Evolutionary conservation across 2,888 invertebrate species (phyloP).

Genomic region (Chrysina gloriosa): DNA sequence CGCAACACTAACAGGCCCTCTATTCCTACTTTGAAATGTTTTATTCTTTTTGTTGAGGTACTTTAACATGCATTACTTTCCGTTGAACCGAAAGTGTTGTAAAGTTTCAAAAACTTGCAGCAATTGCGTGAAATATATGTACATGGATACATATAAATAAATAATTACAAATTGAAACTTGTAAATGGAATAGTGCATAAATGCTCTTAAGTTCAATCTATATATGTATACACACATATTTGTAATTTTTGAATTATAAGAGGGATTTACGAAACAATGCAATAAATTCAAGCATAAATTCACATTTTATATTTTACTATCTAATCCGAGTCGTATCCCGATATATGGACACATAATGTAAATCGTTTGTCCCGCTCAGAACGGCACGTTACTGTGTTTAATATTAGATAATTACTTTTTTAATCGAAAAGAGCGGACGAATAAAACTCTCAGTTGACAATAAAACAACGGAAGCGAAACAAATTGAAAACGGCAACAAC

Average conservation of each 20-base stretch:
- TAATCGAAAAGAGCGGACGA: conserved; percentile 2
- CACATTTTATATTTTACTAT: background rate
- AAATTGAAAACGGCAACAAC: conserved; percentile 11
- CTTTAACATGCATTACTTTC: too few species aligned
- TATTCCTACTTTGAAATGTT: too few species aligned
- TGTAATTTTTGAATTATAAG: too few species aligned
- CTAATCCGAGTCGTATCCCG: background rate
- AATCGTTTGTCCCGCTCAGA: background rate
- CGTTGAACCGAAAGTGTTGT: too few species aligned
- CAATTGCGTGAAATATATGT: too few species aligned
- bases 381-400: background rate
- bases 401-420: conserved; percentile 21
- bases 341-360: background rate
- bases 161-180: background rate
- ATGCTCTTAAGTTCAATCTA: too few species aligned
- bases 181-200: background rate
- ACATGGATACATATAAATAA: background rate
- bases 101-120: too few species aligned
- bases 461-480: conserved; percentile 25
- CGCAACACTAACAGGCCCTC: too few species aligned
- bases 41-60: too few species aligned
- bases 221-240: too few species aligned
- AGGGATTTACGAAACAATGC: background rate
- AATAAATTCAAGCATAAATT: background rate
- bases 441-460: background rate